Conservation (phyloP, 2,888 invertebrate species). For the Sinotaia quadrata region DNA sequence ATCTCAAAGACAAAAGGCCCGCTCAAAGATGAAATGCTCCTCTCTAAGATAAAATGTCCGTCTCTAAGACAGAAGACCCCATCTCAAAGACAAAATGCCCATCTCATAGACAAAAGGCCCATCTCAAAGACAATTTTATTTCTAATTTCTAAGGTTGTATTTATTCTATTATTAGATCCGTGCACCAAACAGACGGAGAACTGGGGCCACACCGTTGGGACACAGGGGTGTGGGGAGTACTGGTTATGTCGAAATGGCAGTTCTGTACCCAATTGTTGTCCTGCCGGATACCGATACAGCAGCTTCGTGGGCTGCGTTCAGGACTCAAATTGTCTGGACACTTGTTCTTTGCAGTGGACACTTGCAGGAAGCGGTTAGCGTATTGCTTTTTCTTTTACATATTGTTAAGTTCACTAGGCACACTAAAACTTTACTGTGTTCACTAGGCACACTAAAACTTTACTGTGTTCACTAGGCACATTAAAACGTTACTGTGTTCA, state of each 20-base stretch:
- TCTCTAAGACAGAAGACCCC: too few relatives aligned
- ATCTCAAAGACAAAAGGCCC: too few relatives aligned
- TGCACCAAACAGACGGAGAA: slow-evolving; percentile 43
- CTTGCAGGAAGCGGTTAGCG: slow-evolving; percentile 28
- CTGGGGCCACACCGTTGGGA: slow-evolving; percentile 44
- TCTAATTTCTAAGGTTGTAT: too few relatives aligned
- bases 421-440: background rate
- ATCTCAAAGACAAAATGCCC: too few relatives aligned
- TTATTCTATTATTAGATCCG: slow-evolving; percentile 44
- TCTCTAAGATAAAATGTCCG: too few relatives aligned
- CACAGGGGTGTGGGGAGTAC: slow-evolving; percentile 51
- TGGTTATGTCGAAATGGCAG: slow-evolving; percentile 53
- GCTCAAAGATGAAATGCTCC: too few relatives aligned
- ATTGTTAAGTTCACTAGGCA: background rate
- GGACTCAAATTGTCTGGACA: slow-evolving; percentile 45
- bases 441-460: too few relatives aligned
- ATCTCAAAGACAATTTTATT: too few relatives aligned
- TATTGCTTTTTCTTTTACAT: background rate
- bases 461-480: too few relatives aligned
- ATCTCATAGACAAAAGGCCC: too few relatives aligned
- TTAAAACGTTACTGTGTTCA: too few relatives aligned
- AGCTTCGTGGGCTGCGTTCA: slow-evolving; percentile 51
- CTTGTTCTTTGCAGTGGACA: slow-evolving; percentile 52
- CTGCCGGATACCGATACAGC: slow-evolving; percentile 48
- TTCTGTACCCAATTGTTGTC: slow-evolving; percentile 57